Evolutionary conservation across 1,140 invertebrate species (phyloP), one percentile per base, ranked within the genome.

Genomic region (Brachionus calyciflorus): DNA sequence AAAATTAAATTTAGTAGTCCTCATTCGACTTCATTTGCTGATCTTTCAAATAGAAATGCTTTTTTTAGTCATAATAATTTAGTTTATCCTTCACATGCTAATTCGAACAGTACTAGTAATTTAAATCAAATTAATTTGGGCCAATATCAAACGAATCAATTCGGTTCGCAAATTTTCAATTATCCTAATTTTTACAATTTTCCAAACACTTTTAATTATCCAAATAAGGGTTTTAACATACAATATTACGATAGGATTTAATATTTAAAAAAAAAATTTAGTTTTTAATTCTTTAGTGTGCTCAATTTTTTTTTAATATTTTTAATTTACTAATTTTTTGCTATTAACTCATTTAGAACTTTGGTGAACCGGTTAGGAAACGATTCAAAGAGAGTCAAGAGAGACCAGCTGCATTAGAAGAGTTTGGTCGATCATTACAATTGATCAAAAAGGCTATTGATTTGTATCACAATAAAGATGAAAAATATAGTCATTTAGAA

Each of bases 281-380:
- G 10, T 26, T 44, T 65, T 65, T 44, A 41, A 65, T 65, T 65
- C 10, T 65, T 60, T 60, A 60, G 55, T 60, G n/a, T 60, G 55
- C 55, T 60, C n/a, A n/a, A n/a, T n/a, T 60, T 60, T 60, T 60
- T 28, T 60, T 60, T 33, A 60, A 33, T 19, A 46, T 55, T 3
- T 46, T 57, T 41, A 12, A 26, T 40, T 60, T 60, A 57, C 77
- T 46, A 68, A 49, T 41, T 41, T 46, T 77, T 26, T 78, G 55
- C 41, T 53, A 70, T 70, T 70, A 70, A 51, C 48, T 55, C 5
- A 79, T 80, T 24, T 79, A 87, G 86, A 84, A 84, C 83, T 63
- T 80, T 65, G 93, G 93, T 30, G 91, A 94, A 80, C 92, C 93
- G 7, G 91, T 96, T 40, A 91, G 92, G 80, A 88, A 89, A 63